Evolutionary conservation across 2,113 vertebrate genomes (phyloP).

Genomic region (Lipophrys pholis): DNA sequence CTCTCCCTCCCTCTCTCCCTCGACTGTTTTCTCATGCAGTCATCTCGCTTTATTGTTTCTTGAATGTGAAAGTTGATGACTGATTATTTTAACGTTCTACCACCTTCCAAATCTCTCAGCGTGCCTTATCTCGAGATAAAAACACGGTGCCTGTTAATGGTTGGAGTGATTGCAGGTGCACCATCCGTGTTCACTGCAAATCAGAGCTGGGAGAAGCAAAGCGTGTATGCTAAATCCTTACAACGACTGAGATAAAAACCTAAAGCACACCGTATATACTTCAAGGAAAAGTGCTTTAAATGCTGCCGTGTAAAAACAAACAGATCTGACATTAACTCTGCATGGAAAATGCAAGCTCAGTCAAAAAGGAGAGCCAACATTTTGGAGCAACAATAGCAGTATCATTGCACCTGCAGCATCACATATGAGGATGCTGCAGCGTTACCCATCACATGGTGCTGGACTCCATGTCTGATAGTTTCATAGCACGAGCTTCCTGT

Average conservation of each 20-base stretch:
- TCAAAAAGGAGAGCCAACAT: conserved; percentile 9
- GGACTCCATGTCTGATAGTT: not conserved
- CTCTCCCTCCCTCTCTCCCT: not conserved
- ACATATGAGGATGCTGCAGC: too few species aligned
- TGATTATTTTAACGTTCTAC: conserved; percentile 64
- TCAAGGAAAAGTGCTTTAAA: conserved; percentile 28
- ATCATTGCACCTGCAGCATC: too few species aligned
- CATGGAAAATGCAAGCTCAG: conserved; percentile 28
- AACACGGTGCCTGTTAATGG: conserved; percentile 46
- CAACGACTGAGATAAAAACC: conserved; percentile 16
- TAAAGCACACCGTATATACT: conserved; percentile 7
- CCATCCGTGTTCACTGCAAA: conserved; percentile 33
- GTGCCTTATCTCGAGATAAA: conserved; percentile 61
- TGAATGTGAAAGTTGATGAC: conserved; percentile 71
- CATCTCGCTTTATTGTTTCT: conserved; percentile 65
- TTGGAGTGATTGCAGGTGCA: conserved; percentile 62
- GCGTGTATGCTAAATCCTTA: conserved; percentile 48
- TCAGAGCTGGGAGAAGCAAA: conserved; percentile 7
- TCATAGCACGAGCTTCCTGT: not conserved
- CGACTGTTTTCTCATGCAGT: conserved; percentile 60
- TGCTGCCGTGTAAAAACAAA: conserved; percentile 26
- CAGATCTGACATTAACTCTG: conserved; percentile 16
- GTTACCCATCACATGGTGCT: not conserved
- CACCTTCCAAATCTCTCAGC: conserved; percentile 70
- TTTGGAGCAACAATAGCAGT: not conserved